Evolutionary conservation across 2,797 vertebrate species (phyloP), one percentile per base, ranked within the genome.

Genomic region (Tiaroga cobitis): DNA sequence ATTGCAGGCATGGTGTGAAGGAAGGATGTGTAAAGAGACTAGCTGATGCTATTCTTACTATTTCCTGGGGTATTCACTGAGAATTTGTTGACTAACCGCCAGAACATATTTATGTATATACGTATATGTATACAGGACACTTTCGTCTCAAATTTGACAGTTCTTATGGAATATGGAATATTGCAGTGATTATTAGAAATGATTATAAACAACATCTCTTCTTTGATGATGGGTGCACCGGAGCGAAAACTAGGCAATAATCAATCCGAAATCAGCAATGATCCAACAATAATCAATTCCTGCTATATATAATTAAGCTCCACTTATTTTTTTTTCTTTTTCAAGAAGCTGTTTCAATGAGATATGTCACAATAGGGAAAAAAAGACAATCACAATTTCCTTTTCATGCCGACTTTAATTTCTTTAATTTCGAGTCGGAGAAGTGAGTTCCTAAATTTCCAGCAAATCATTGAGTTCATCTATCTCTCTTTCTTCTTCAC

Each of bases 1-100:
- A 76, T 92, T 94, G 92, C 91, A 88, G 92, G 92, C 91, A 92
- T 92, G 89, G 89, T 90, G 91, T 92, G 91, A 92, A 88, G 83
- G 88, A 86, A 77, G 54, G 34, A 15, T 13, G 59, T 46, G 72
- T 61, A 37, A 46, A 43, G 70, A 34, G 77, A 85, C 6, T 65
- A 18, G 16, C 15, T 21, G 18, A 11, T 82, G 73, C 46, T 69
- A n/a, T 34, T 84, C 8, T 46, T 18, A 13, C 21, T 43, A 51
- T 76, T 68, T 61, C 21, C 54, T 49, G 29, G 34, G 18, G 26
- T 32, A 8, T 65, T 65, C 61, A 65, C 26, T 18, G 7, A 65
- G 3, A 18, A 32, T 65, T 65, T 65, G 26, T 63, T 63, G 61
- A 63, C 9, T 26, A 61, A n/a, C 26, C 1, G 2, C 16, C 61